phyloP scores from a whole-genome alignment of 37 sponge, comb jelly and placozoan species.

The Beroe forskalii region DNA sequence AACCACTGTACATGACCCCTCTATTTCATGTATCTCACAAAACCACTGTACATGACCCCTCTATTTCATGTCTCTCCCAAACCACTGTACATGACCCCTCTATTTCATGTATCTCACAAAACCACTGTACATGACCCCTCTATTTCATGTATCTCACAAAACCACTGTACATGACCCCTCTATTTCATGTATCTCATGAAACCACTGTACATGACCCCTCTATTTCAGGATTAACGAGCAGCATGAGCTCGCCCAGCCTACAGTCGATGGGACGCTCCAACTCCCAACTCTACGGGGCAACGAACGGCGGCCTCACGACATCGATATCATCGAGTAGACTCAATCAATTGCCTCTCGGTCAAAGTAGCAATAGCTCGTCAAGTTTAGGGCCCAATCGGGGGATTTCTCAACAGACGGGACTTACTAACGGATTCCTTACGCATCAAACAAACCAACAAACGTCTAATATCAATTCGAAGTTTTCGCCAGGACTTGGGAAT shows the following conservation, averaged over 20 bases:
- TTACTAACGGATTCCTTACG: constrained; percentile 35
- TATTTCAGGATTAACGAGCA: constrained; percentile 44
- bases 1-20: too few relatives aligned
- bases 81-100: too few relatives aligned
- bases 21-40: too few relatives aligned
- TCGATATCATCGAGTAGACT: constrained; percentile 47
- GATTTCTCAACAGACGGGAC: neutral
- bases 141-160: too few relatives aligned
- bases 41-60: too few relatives aligned
- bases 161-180: too few relatives aligned
- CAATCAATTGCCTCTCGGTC: constrained; percentile 24
- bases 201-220: neutral
- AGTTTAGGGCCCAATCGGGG: constrained; percentile 52
- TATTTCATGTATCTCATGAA: too few relatives aligned
- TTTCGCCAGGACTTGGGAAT: constrained; percentile 18
- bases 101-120: too few relatives aligned
- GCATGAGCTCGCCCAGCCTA: constrained; percentile 16
- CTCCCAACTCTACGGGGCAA: constrained; percentile 51
- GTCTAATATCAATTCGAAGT: constrained; percentile 37
- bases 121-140: too few relatives aligned
- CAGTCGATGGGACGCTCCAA: constrained; percentile 6
- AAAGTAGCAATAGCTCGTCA: constrained; percentile 6
- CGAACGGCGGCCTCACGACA: constrained; percentile 13
- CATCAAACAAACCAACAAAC: constrained; percentile 39
- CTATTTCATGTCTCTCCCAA: too few relatives aligned